Evolutionary conservation across 2,113 vertebrate genomes (phyloP).

Genomic region (Connochaetes taurinus): DNA sequence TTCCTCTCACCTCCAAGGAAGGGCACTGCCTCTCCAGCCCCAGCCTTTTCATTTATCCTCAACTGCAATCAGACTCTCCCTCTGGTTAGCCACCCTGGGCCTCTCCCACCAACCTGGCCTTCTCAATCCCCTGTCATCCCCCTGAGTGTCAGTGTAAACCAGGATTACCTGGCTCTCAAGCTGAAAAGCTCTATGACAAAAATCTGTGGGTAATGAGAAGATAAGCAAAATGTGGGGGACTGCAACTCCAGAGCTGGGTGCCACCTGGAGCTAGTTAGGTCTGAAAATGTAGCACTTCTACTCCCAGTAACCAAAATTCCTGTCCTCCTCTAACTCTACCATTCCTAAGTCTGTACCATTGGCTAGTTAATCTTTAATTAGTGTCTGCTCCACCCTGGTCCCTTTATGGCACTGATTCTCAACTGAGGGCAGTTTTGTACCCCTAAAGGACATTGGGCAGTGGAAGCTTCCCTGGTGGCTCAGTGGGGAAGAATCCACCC

Average conservation of each 20-base stretch:
- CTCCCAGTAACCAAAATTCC: too few relatives aligned
- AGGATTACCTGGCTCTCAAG: not conserved
- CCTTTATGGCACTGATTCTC: not conserved
- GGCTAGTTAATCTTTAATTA: not conserved
- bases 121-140: not conserved
- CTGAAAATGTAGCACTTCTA: not conserved
- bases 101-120: not conserved
- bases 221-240: not conserved
- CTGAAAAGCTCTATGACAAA: not conserved
- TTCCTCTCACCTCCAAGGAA: not conserved
- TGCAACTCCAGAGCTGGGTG: not conserved
- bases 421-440: not conserved
- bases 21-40: not conserved
- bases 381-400: not conserved
- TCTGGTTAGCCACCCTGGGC: not conserved
- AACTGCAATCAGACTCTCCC: not conserved
- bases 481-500: not conserved
- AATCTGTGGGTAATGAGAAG: not conserved
- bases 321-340: not conserved
- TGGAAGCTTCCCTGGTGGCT: not conserved
- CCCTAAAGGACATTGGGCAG: not conserved
- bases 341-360: too few relatives aligned
- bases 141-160: not conserved
- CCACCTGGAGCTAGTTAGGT: not conserved
- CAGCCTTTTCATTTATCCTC: not conserved